These are phyloP conservation scores for Nesidiocoris tenuis DNA, from an alignment of 2,888 invertebrate genomes.

Conservation along the genomic window DNA sequence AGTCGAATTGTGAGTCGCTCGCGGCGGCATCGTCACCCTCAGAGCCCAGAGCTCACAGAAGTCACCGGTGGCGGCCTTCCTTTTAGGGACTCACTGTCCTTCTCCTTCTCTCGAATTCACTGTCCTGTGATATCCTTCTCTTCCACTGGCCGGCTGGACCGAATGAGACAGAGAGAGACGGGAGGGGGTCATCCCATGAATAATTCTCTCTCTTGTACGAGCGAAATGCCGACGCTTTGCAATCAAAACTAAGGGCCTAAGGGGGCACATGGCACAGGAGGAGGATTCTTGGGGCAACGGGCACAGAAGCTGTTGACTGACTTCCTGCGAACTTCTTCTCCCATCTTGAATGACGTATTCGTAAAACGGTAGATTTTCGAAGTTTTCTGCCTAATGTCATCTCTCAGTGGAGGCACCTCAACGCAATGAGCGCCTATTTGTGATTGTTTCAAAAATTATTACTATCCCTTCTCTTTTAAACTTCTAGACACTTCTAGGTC, in stretches of 20 bases:
- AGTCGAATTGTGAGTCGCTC: neutral
- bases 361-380: no score
- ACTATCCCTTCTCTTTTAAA: no score
- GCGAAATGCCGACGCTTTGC: conserved; percentile 43
- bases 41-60: neutral
- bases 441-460: no score
- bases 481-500: no score
- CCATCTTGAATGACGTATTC: neutral
- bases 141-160: neutral
- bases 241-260: conserved; percentile 45
- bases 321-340: neutral
- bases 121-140: neutral
- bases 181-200: conserved; percentile 40
- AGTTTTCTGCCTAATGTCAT: no score
- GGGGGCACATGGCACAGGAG: neutral
- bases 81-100: neutral
- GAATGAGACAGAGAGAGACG: neutral
- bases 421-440: no score
- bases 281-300: neutral
- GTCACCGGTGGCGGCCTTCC: neutral
- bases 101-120: neutral
- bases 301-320: no score
- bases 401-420: no score
- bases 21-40: no score
- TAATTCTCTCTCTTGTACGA: conserved; percentile 44